Evolutionary conservation across 2,113 vertebrate species (phyloP).

Genomic region (Prinia subflava): DNA sequence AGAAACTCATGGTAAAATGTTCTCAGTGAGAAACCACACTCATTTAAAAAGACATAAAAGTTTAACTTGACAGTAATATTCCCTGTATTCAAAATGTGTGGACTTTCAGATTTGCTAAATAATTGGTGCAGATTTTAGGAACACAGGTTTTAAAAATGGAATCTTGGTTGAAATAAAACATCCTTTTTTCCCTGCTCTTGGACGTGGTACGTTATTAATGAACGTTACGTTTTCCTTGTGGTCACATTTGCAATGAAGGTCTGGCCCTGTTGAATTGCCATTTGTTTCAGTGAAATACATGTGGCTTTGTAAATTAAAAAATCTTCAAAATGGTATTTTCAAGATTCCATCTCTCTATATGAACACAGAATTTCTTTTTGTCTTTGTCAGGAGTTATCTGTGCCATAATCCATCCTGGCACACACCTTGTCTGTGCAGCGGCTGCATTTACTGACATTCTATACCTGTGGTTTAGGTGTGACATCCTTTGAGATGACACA

Average conservation of each 20-base stretch:
- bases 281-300: not conserved
- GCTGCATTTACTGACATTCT: not conserved
- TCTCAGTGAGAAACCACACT: not conserved
- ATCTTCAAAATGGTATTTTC: not conserved
- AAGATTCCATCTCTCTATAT: not conserved
- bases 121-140: not conserved
- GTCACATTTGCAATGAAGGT: not conserved
- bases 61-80: not conserved
- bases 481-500: not conserved
- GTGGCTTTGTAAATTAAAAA: not conserved
- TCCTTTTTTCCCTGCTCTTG: not conserved
- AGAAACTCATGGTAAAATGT: slow-evolving; percentile 80
- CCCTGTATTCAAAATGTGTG: not conserved
- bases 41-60: not conserved
- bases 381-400: not conserved
- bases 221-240: not conserved
- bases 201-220: not conserved
- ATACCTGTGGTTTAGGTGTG: not conserved
- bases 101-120: not conserved
- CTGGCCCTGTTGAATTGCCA: not conserved
- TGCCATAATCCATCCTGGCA: not conserved
- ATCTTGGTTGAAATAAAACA: not conserved
- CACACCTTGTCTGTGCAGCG: not conserved
- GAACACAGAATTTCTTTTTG: not conserved
- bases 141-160: not conserved